Conservation (phyloP, 2,888 invertebrate species). For the Pristionchus japonicus region DNA sequence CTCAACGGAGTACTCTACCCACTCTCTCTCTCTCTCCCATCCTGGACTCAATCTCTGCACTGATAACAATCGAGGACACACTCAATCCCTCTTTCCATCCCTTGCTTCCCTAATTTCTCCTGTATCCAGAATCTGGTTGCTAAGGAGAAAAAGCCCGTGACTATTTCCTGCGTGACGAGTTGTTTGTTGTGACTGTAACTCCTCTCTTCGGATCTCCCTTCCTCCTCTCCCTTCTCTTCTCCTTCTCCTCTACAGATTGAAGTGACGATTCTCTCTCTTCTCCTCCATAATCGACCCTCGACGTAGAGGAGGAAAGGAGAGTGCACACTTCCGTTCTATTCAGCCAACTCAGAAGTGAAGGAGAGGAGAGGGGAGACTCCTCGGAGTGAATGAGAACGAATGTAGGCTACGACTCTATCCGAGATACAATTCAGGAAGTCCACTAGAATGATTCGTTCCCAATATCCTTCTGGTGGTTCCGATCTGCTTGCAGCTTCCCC, state of each 20-base stretch:
- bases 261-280: not conserved
- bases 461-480: not conserved
- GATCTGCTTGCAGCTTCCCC: too few relatives aligned
- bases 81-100: not conserved
- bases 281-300: not conserved
- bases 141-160: not conserved
- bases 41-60: not conserved
- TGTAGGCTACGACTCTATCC: not conserved
- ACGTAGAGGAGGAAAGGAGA: not conserved
- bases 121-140: not conserved
- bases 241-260: not conserved
- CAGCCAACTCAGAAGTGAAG: not conserved
- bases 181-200: not conserved
- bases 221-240: too few relatives aligned
- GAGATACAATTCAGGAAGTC: not conserved
- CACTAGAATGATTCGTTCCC: not conserved
- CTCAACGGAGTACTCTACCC: not conserved
- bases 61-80: not conserved
- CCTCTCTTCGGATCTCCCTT: not conserved
- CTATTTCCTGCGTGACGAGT: not conserved
- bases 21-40: not conserved
- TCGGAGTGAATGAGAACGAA: not conserved
- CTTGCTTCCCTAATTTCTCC: not conserved
- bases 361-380: not conserved
- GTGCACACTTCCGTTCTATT: constrained; percentile 14